Percentiles rank a stretch among this genome's conserved stretches.
Evolutionary conservation across 2,797 vertebrate genomes (phyloP).

Genomic region (Avahi laniger): DNA sequence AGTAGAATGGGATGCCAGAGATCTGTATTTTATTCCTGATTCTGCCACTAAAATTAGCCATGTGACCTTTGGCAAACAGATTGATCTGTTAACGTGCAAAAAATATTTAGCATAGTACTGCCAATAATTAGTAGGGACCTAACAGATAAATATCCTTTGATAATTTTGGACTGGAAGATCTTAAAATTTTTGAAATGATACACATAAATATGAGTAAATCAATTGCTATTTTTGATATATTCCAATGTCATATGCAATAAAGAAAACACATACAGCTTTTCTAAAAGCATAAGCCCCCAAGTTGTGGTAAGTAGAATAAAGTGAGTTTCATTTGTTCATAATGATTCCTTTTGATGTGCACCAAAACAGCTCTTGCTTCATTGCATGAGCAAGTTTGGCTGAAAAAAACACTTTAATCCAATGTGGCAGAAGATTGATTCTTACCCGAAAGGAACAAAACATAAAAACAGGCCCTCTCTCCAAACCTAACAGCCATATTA

Average conservation of each 20-base stretch:
- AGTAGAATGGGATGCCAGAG: neutral
- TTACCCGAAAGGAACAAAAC: constrained; percentile 28
- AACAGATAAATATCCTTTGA: neutral
- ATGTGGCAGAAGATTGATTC: neutral
- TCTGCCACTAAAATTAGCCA: neutral
- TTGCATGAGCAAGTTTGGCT: neutral
- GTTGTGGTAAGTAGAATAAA: neutral
- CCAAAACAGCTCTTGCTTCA: constrained; percentile 15
- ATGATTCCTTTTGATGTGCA: constrained; percentile 27
- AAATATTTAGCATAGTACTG: neutral
- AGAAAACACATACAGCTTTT: constrained; percentile 5
- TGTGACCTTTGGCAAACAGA: neutral
- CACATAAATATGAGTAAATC: neutral
- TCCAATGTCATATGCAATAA: neutral
- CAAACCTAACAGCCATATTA: neutral
- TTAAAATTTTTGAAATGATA: constrained; percentile 15
- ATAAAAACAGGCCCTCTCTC: constrained; percentile 29
- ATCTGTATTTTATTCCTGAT: neutral
- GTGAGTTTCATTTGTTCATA: neutral
- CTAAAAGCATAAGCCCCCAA: neutral
- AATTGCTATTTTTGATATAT: neutral
- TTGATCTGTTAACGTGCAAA: neutral
- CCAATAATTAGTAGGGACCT: neutral
- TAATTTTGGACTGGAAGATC: neutral
- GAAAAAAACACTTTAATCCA: constrained; percentile 26